Evolutionary conservation across 92 coral and sea anemone species (phyloP).

Genomic region (Zoanthus sansibaricus): DNA sequence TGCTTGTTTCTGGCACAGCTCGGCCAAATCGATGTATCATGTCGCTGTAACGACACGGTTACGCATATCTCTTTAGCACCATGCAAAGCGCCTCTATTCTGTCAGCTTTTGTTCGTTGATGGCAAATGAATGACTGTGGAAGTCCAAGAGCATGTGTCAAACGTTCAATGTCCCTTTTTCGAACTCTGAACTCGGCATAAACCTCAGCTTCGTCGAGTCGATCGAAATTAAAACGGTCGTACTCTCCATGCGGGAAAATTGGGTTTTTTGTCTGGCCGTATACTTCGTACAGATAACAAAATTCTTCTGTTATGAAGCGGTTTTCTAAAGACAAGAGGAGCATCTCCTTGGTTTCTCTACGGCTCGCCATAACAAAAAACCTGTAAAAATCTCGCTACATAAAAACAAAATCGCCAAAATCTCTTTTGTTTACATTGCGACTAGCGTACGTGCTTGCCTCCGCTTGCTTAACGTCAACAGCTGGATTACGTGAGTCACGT

Average conservation of each 20-base stretch:
- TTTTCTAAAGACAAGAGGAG: background rate
- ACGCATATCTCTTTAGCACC: slow-evolving; percentile 25
- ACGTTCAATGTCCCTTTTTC: too few relatives aligned
- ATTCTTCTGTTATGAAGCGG: too few relatives aligned
- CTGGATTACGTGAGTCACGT: too few relatives aligned
- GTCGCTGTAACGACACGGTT: slow-evolving; percentile 48
- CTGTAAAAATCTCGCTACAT: background rate
- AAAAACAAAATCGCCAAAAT: too few relatives aligned
- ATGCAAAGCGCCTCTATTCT: background rate
- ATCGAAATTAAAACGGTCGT: slow-evolving; percentile 41
- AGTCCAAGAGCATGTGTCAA: slow-evolving; percentile 51
- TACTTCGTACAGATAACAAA: too few relatives aligned
- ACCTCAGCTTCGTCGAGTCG: slow-evolving; percentile 28
- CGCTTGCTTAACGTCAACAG: too few relatives aligned
- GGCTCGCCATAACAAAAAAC: slow-evolving; percentile 31
- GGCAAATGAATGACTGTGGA: slow-evolving; percentile 42
- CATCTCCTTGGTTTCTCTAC: slow-evolving; percentile 50
- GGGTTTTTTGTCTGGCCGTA: too few relatives aligned
- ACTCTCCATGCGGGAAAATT: too few relatives aligned
- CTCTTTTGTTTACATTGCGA: too few relatives aligned
- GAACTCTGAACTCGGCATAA: too few relatives aligned
- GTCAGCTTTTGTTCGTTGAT: slow-evolving; percentile 47
- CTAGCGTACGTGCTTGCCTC: too few relatives aligned
- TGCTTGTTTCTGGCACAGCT: slow-evolving; percentile 8
- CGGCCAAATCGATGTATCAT: slow-evolving; percentile 49